These are phyloP conservation scores for Caenorhabditis tropicalis DNA, from an alignment of 1,140 invertebrate genomes.

Conservation along the genomic window DNA sequence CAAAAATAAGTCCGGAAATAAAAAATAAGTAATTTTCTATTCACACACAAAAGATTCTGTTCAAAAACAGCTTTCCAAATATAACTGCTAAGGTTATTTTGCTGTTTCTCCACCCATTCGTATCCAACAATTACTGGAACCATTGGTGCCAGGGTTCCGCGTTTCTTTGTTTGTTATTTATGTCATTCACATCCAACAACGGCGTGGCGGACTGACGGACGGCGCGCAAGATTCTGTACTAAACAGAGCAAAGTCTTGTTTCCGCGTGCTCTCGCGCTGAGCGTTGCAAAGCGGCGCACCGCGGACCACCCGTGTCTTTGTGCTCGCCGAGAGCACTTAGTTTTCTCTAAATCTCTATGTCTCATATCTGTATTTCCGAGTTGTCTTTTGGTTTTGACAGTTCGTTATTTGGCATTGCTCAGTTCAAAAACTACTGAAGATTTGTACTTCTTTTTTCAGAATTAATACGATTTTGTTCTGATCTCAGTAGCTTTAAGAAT, in stretches of 20 bases:
- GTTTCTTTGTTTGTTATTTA: conserved; percentile 25
- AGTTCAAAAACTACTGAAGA: no score
- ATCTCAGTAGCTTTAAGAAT: no score
- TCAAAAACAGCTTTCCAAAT: neutral
- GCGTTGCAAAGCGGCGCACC: conserved; percentile 3
- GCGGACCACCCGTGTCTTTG: conserved; percentile 38
- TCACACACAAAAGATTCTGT: neutral
- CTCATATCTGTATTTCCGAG: neutral
- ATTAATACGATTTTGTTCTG: no score
- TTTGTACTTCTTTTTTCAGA: no score
- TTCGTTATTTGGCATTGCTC: neutral
- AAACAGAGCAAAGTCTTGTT: conserved; percentile 3
- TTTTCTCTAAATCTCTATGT: neutral
- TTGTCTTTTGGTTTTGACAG: neutral
- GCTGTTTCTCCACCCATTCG: neutral
- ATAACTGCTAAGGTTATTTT: neutral
- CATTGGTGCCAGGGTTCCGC: conserved; percentile 5
- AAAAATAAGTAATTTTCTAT: no score
- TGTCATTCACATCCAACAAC: neutral
- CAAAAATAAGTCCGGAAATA: neutral
- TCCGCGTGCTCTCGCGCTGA: conserved; percentile 7
- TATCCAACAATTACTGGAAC: conserved; percentile 32
- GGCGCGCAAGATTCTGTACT: conserved; percentile 29
- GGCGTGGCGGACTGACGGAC: neutral
- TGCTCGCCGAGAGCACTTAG: conserved; percentile 36